Conservation (phyloP, 2,888 invertebrate species). For the Pheosia tremula region DNA sequence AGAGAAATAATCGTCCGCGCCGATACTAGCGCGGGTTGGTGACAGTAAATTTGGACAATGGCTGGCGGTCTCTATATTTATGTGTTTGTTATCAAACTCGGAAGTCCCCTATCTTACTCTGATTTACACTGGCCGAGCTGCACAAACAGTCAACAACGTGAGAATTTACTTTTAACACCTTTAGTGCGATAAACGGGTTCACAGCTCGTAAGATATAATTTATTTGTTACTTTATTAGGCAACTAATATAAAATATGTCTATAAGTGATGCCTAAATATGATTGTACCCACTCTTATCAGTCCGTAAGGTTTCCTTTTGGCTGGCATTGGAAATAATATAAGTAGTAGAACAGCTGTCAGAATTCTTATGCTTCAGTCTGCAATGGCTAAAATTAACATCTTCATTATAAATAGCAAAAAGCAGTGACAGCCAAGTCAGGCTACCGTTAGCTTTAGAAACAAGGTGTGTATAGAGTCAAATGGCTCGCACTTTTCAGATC, state of each 20-base stretch:
- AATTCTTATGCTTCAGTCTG: too few relatives aligned
- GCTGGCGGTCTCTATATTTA: slow-evolving; percentile 71
- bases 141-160: slow-evolving; percentile 67
- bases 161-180: slow-evolving; percentile 67
- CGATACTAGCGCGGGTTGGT: slow-evolving; percentile 58
- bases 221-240: slow-evolving; percentile 30
- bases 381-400: too few relatives aligned
- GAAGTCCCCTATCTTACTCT: slow-evolving; percentile 69
- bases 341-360: too few relatives aligned
- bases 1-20: slow-evolving; percentile 53
- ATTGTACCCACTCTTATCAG: too few relatives aligned
- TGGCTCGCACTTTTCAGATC: too few relatives aligned
- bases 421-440: too few relatives aligned
- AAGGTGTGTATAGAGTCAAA: too few relatives aligned
- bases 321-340: too few relatives aligned
- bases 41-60: slow-evolving; percentile 73
- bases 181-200: slow-evolving; percentile 50
- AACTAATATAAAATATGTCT: background rate
- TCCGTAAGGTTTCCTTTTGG: too few relatives aligned
- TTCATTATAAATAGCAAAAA: too few relatives aligned
- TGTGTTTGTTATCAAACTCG: slow-evolving; percentile 77
- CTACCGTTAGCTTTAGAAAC: too few relatives aligned
- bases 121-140: slow-evolving; percentile 67
- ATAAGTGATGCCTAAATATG: too few relatives aligned
- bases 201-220: slow-evolving; percentile 42